Base-by-base conservation (phyloP, 2,113 vertebrate genomes). In the Phaetusa simplex region DNA sequence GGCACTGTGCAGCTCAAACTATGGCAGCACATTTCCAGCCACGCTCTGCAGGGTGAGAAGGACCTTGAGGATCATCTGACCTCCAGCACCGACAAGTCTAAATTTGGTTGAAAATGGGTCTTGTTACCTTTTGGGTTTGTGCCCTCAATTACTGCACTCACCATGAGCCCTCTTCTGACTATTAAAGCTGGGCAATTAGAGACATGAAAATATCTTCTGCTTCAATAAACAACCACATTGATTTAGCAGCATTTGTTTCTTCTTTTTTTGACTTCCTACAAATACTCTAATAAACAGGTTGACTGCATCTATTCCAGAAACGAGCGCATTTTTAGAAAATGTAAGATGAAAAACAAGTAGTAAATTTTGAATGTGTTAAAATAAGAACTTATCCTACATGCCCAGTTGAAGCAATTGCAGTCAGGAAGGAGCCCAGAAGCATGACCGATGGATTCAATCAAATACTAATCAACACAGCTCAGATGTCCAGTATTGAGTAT, bases 401-500 rank as follows among this genome's bases (percentile, higher is more conserved):
- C 26, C 1, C 1, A 87, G 32, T 27, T 85, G 16, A 53, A 92
- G 59, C 58, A 74, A 32, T 50, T 82, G 43, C 21, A 82, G 72
- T 17, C 93, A 92, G 88, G 77, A 70, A 90, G 69, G 80, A 92
- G 61, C 40, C 55, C 36, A 82, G 67, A 83, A 95, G 74, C 81
- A 71, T 65, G 74, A 69, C 92, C 24, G 1, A 82, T 87, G 30
- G 65, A 93, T 93, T 95, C 84, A 96, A 88, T 90, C 84, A 88
- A 89, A 96, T 14, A 65, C 80, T 84, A 78, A 97, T 81, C 76
- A 90, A 61, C 65, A 43, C 55, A 94, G 87, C 71, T 95, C 82
- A 73, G 70, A 88, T 79, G 49, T 88, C 91, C 72, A 77, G 62
- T 79, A 88, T 15, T 38, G 58, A 87, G 27, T 87, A 94, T 67